Conservation (phyloP, 2,888 invertebrate genomes). For the Lasioglossum zephyrum region DNA sequence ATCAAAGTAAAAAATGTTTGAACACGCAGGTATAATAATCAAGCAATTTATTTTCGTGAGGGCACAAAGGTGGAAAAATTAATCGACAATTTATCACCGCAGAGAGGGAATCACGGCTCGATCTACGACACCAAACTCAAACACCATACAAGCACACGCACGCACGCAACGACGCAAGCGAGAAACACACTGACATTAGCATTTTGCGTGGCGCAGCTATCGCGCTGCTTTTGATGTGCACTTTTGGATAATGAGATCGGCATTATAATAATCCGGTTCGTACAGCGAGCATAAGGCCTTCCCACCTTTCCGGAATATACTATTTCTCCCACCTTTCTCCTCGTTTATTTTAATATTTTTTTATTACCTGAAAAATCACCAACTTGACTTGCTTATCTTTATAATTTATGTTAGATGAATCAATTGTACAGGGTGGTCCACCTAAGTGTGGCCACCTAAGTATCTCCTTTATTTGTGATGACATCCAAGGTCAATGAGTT, state of each 20-base stretch:
- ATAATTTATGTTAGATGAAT: too few relatives aligned
- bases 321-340: background rate
- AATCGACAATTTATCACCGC: background rate
- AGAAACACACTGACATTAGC: constrained; percentile 26
- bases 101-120: background rate
- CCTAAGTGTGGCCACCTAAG: too few relatives aligned
- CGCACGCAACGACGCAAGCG: background rate
- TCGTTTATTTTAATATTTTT: background rate
- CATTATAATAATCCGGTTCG: constrained; percentile 43
- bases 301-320: background rate
- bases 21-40: background rate
- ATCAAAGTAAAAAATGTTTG: background rate
- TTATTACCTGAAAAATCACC: background rate
- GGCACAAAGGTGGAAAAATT: background rate
- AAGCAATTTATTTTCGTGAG: background rate
- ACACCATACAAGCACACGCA: background rate
- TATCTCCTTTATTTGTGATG: too few relatives aligned
- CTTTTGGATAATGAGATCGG: constrained; percentile 45
- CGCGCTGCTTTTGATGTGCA: constrained; percentile 42
- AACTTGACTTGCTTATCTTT: background rate
- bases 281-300: constrained; percentile 24
- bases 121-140: background rate
- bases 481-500: too few relatives aligned
- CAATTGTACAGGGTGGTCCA: too few relatives aligned
- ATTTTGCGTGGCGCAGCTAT: constrained; percentile 37